These are phyloP conservation scores for Nemotelus pantherinus DNA, from an alignment of 2,888 invertebrate genomes.

Conservation along the genomic window DNA sequence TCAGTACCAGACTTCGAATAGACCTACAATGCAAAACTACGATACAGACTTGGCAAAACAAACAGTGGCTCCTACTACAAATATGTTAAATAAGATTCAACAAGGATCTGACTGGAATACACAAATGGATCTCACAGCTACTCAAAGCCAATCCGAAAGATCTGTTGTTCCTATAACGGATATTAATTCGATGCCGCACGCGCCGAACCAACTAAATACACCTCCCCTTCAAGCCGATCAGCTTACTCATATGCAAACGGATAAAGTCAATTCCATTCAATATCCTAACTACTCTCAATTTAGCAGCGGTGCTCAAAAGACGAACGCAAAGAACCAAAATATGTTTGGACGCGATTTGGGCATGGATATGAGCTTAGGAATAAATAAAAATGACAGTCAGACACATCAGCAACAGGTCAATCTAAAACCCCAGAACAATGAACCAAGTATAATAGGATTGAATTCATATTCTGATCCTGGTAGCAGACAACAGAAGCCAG, in stretches of 20 bases:
- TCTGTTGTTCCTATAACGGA: slow-evolving; percentile 5
- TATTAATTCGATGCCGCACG: slow-evolving; percentile 24
- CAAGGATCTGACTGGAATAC: slow-evolving; percentile 44
- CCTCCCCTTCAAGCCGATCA: slow-evolving; percentile 48
- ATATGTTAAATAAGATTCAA: slow-evolving; percentile 44
- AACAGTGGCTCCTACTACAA: not conserved
- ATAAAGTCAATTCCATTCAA: slow-evolving; percentile 64
- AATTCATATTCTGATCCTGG: slow-evolving; percentile 58
- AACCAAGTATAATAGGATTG: slow-evolving; percentile 60
- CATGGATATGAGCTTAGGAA: slow-evolving; percentile 38
- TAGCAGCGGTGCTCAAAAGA: slow-evolving; percentile 42
- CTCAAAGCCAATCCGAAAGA: slow-evolving; percentile 16
- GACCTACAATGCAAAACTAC: slow-evolving; percentile 21
- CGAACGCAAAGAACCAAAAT: slow-evolving; percentile 63
- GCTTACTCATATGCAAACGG: slow-evolving; percentile 56
- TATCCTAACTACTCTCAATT: slow-evolving; percentile 60
- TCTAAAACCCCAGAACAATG: slow-evolving; percentile 53
- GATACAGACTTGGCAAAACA: slow-evolving; percentile 44
- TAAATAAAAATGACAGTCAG: not conserved
- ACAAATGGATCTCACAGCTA: slow-evolving; percentile 43
- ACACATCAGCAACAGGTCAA: slow-evolving; percentile 17
- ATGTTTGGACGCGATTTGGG: slow-evolving; percentile 65
- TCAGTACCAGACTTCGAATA: slow-evolving; percentile 39
- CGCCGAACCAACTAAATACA: slow-evolving; percentile 44
- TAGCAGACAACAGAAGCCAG: slow-evolving; percentile 42